These are phyloP conservation scores for Tinamus major DNA, from an alignment of 2,797 vertebrate species.

Conservation along the genomic window DNA sequence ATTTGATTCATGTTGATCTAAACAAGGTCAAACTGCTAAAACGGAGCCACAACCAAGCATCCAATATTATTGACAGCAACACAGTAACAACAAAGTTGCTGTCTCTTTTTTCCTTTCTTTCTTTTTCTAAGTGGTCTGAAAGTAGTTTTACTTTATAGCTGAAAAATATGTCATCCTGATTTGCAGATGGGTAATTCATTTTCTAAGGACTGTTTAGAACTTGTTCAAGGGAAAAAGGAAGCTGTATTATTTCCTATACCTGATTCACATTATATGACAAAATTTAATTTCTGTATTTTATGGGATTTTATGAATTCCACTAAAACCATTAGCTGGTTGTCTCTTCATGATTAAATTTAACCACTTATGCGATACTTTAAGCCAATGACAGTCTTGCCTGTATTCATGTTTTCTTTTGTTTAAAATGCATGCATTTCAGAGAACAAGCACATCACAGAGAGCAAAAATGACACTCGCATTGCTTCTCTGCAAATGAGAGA, in stretches of 20 bases:
- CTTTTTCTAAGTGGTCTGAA: constrained; percentile 65
- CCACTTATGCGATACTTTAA: constrained; percentile 76
- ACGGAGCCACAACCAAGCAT: constrained; percentile 65
- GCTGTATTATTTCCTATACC: constrained; percentile 71
- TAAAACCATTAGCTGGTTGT: constrained; percentile 80
- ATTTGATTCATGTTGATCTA: constrained; percentile 65
- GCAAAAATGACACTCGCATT: not conserved
- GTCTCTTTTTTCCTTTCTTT: not conserved
- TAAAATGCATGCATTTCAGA: constrained; percentile 57
- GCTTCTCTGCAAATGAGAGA: not conserved
- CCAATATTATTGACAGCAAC: constrained; percentile 58
- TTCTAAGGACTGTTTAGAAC: constrained; percentile 81
- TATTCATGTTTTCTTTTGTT: constrained; percentile 79
- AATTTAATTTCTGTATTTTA: constrained; percentile 79
- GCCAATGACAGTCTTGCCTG: constrained; percentile 52
- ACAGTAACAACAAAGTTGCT: constrained; percentile 55
- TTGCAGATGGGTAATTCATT: constrained; percentile 76
- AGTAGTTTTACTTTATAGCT: constrained; percentile 75
- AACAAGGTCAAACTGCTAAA: constrained; percentile 78
- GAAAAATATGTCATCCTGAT: constrained; percentile 76
- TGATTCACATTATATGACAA: constrained; percentile 74
- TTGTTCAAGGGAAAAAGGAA: constrained; percentile 78
- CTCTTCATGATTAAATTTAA: constrained; percentile 81
- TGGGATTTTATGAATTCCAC: constrained; percentile 78
- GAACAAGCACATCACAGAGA: not conserved